Base-by-base conservation (phyloP, 1,140 invertebrate genomes). In the Orius laevigatus region DNA sequence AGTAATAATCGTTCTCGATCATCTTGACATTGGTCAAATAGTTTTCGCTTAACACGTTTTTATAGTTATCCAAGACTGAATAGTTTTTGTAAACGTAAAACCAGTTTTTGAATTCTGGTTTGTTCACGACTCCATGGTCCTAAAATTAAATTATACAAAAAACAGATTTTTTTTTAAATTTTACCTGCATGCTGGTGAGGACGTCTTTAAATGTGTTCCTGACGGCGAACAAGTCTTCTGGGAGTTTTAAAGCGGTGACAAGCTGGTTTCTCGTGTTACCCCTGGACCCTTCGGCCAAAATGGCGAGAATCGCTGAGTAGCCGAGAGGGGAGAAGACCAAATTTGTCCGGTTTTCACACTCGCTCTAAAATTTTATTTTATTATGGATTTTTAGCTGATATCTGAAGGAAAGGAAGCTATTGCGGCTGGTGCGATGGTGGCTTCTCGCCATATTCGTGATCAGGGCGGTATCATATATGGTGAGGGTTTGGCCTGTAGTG, bases 31-130 rank as follows among this genome's bases (percentile, higher is more conserved):
- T 70, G 33, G 72, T 75, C 11, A 70, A 62, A 53, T 75, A 76
- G 57, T 70, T 66, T 42, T 72, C 66, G 59, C 67, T 61, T 18
- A 77, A 56, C 45, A 73, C 62, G 53, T 69, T 63, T 55, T 70
- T 73, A 47, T 70, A 76, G 18, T 72, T 68, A 35, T 74, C 67
- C 48, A 71, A 65, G 2, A 73, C 69, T 0, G 70, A 70, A 54
- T 72, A 69, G 48, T 76, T 76, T 55, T 73, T 73, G 56, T 76
- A 76, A 36, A 76, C 68, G 52, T 77, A 77, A 55, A 77, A 70
- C 66, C 68, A 77, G 49, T 73, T 75, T 58, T 73, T 72, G 53
- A 76, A 68, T 53, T 75, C 72, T 11, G 74, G 74, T 52, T 65
- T 62, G 56, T 65, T 63, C 42, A 63, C 61, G 63, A 46, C 32